These are phyloP conservation scores for Platysternon megacephalum DNA, from an alignment of 2,113 vertebrate species.

Conservation along the genomic window DNA sequence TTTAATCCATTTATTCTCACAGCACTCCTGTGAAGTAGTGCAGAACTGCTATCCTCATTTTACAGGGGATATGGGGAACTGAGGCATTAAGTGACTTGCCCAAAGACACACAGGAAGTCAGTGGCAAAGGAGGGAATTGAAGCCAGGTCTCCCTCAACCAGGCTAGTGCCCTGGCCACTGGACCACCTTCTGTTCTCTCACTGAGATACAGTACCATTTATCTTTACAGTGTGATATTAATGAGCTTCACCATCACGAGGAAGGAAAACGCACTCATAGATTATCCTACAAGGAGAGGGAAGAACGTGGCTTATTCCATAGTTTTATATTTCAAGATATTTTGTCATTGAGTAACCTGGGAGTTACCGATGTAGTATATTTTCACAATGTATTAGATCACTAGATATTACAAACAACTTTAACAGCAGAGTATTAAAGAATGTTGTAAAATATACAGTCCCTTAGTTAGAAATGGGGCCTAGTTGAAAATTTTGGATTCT, in stretches of 20 bases:
- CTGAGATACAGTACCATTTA: background rate
- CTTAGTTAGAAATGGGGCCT: background rate
- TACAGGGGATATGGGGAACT: background rate
- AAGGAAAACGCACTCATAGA: constrained; percentile 28
- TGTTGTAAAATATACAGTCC: background rate
- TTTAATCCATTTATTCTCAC: background rate
- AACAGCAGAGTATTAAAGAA: background rate
- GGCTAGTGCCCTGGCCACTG: background rate
- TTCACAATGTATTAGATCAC: background rate
- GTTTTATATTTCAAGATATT: constrained; percentile 38
- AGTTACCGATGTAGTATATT: background rate
- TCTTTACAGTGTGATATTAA: background rate
- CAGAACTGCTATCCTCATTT: background rate
- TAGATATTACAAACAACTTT: background rate
- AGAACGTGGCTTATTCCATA: constrained; percentile 14
- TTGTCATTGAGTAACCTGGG: background rate
- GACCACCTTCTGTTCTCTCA: background rate
- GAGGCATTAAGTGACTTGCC: fast-evolving
- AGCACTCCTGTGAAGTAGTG: background rate
- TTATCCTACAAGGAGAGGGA: constrained; percentile 38
- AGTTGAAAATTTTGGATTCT: fast-evolving
- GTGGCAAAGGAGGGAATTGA: background rate
- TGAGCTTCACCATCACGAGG: background rate
- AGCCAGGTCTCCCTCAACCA: background rate
- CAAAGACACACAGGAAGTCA: background rate